Evolutionary conservation across 2,888 invertebrate genomes (phyloP).

Genomic region (Balanococcus diminutus): DNA sequence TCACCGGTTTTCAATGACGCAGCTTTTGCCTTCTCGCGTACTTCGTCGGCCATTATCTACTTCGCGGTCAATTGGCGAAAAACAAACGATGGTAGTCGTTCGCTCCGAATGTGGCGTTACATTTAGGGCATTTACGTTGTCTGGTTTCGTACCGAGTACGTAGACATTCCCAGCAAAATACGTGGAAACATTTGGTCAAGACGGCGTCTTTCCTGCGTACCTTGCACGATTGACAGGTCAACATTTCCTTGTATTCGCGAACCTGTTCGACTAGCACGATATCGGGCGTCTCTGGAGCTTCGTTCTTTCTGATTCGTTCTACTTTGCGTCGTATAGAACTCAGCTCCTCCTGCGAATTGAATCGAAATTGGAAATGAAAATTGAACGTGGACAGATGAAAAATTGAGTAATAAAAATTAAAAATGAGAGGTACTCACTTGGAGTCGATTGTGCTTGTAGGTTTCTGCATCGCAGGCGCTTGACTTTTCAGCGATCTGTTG

Average conservation of each 20-base stretch:
- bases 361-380: no score
- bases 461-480: conserved; percentile 91
- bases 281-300: conserved; percentile 93
- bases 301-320: conserved; percentile 96
- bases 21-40: neutral
- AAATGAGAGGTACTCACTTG: conserved; percentile 66
- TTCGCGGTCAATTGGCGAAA: conserved; percentile 63
- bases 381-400: no score
- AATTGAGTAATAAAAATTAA: neutral
- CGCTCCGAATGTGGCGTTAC: conserved; percentile 98
- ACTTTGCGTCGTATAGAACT: conserved; percentile 89
- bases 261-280: conserved; percentile 98
- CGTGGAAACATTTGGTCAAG: conserved; percentile 98
- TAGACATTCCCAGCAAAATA: conserved; percentile 98
- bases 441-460: conserved; percentile 93
- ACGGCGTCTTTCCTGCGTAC: conserved; percentile 98
- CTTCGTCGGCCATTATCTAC: neutral
- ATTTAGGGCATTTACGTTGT: conserved; percentile 98
- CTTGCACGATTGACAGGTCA: conserved; percentile 98
- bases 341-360: conserved; percentile 78
- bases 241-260: conserved; percentile 94
- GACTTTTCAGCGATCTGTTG: conserved; percentile 96
- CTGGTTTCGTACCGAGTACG: conserved; percentile 97
- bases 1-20: neutral
- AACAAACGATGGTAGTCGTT: conserved; percentile 99